These are phyloP conservation scores for Podarcis raffonei DNA, from an alignment of 2,113 vertebrate genomes.

Conservation along the genomic window DNA sequence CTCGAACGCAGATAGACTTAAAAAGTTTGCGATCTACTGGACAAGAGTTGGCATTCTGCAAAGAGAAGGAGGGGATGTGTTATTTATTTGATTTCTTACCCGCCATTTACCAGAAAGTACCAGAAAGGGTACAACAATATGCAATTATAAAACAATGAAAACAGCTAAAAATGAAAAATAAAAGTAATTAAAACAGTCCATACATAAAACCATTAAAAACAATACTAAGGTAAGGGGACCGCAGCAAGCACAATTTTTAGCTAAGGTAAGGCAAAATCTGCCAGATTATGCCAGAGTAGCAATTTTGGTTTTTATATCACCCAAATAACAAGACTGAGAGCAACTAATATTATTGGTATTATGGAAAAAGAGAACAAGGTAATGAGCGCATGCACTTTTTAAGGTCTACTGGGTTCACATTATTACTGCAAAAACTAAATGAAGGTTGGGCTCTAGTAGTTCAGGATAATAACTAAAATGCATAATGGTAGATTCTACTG, in stretches of 20 bases:
- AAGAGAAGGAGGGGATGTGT: not conserved
- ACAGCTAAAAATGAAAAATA: no score
- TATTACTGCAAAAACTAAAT: not conserved
- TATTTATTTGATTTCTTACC: no score
- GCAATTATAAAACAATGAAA: not conserved
- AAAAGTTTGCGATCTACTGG: conserved; percentile 92
- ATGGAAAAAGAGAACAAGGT: no score
- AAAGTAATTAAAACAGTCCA: no score
- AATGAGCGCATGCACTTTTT: no score
- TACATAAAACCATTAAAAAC: no score
- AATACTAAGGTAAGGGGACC: not conserved
- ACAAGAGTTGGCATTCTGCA: conserved; percentile 94
- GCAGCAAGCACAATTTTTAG: not conserved
- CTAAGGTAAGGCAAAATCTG: not conserved
- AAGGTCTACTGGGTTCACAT: not conserved
- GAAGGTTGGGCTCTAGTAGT: not conserved
- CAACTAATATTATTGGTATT: not conserved
- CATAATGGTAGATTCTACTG: not conserved
- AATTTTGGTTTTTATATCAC: not conserved
- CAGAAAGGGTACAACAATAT: no score
- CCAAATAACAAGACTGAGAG: not conserved
- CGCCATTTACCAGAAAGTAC: no score
- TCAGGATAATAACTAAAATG: not conserved
- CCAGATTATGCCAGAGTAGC: not conserved
- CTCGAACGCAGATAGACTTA: conserved; percentile 86